A percentile compares a stretch with the other conserved stretches of the same genome.
Evolutionary conservation across 2,113 vertebrate species (phyloP).

Genomic region (Sinocyclocheilus grahami): DNA sequence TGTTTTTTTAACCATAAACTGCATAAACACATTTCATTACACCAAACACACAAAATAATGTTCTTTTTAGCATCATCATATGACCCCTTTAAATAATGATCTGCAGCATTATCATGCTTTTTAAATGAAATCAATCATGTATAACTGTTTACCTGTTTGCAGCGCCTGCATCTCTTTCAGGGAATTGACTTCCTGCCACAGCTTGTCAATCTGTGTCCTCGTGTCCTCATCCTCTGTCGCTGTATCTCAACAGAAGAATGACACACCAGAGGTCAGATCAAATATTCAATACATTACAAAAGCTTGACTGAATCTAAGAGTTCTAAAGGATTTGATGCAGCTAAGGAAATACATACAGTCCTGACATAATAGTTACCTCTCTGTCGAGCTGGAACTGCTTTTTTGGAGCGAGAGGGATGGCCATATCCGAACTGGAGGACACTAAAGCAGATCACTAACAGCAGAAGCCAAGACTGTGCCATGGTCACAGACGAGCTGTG

Average conservation of each 20-base stretch:
- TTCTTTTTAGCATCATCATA: too few species aligned
- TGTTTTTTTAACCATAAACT: too few species aligned
- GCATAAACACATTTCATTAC: too few species aligned
- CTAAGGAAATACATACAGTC: neutral
- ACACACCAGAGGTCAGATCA: neutral
- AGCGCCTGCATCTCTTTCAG: constrained; percentile 95
- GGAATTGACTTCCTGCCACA: constrained; percentile 95
- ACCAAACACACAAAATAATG: too few species aligned
- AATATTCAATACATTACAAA: neutral
- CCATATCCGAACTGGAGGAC: constrained; percentile 65
- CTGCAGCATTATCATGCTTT: too few species aligned
- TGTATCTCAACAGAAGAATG: constrained; percentile 40
- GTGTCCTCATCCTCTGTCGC: constrained; percentile 85
- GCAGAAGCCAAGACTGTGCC: constrained; percentile 64
- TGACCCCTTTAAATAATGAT: neutral
- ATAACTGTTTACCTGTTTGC: constrained; percentile 84
- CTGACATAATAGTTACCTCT: constrained; percentile 49
- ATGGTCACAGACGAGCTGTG: constrained; percentile 65
- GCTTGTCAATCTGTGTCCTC: constrained; percentile 85
- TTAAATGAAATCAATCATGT: neutral
- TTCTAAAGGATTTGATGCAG: neutral
- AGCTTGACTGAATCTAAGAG: neutral
- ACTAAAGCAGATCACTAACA: constrained; percentile 66
- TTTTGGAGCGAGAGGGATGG: constrained; percentile 67
- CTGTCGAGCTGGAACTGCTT: constrained; percentile 64